Percentiles rank a stretch among this genome's conserved stretches.
Evolutionary conservation across 2,797 vertebrate species (phyloP).

Genomic region (Alfaro cultratus): DNA sequence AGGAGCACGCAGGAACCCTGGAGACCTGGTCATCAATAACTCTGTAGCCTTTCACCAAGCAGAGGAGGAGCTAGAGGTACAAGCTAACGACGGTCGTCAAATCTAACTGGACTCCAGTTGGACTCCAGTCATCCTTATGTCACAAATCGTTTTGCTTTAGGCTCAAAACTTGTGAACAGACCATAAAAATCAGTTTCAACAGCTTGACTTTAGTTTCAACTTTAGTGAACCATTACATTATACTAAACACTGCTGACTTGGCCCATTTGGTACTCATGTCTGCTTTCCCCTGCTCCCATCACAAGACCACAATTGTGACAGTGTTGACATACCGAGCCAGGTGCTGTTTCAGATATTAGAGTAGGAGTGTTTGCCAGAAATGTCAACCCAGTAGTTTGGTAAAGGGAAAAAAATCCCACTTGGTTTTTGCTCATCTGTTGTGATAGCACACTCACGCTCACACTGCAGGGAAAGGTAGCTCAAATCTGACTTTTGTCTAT

Average conservation of each 20-base stretch:
- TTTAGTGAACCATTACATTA: background rate
- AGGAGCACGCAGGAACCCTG: slow-evolving; percentile 88
- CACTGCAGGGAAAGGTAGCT: background rate
- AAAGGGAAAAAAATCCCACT: background rate
- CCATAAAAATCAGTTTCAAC: background rate
- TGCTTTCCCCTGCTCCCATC: background rate
- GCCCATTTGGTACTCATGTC: background rate
- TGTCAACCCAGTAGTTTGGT: background rate
- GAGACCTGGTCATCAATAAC: slow-evolving; percentile 88
- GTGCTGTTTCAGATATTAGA: background rate
- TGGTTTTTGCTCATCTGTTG: background rate
- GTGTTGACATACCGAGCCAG: background rate
- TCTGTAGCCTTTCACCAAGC: slow-evolving; percentile 90
- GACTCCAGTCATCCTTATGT: background rate
- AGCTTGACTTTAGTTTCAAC: background rate
- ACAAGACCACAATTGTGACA: background rate
- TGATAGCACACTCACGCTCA: background rate
- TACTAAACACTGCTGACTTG: background rate
- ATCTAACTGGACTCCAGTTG: background rate
- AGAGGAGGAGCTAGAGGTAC: slow-evolving; percentile 88
- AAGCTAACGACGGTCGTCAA: background rate
- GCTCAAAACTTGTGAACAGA: background rate
- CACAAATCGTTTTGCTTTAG: background rate
- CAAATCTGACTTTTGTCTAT: background rate
- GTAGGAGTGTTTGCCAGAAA: background rate